These are phyloP conservation scores for Cololabis saira DNA, from an alignment of 2,113 vertebrate genomes.

Conservation along the genomic window DNA sequence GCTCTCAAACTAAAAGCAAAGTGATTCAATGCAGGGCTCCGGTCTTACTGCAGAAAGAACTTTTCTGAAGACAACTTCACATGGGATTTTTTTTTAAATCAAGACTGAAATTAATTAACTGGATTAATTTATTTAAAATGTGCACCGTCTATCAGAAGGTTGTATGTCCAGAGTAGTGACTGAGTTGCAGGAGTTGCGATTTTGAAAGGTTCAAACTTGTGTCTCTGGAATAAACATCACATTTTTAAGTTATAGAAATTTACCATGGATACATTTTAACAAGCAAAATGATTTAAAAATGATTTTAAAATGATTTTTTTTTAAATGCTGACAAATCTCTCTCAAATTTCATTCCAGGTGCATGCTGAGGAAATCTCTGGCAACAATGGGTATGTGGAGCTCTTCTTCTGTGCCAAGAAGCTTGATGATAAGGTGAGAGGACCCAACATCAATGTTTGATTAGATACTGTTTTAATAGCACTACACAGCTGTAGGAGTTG, in stretches of 20 bases:
- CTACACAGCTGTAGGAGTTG: not conserved
- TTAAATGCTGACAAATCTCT: not conserved
- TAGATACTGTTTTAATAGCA: conserved; percentile 3
- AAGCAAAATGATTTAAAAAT: conserved; percentile 7
- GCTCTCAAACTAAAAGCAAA: no score
- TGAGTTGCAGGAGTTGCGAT: not conserved
- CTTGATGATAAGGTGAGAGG: conserved; percentile 92
- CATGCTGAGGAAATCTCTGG: conserved; percentile 94
- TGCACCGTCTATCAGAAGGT: no score
- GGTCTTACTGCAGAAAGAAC: no score
- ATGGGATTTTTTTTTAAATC: no score
- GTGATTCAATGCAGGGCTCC: no score
- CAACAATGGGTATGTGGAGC: conserved; percentile 93
- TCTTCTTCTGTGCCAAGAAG: conserved; percentile 91
- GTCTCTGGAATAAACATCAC: not conserved
- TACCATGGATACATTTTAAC: conserved; percentile 1
- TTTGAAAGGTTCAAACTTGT: not conserved
- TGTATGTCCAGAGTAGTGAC: not conserved
- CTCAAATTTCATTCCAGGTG: conserved; percentile 80
- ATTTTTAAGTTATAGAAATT: conserved; percentile 1
- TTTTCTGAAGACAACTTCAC: no score
- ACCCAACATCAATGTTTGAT: conserved; percentile 23
- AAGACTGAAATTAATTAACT: no score
- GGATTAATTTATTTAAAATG: no score
- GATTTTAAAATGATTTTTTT: no score